A percentile compares a stretch with the other conserved stretches of the same genome.
Conservation (phyloP, 2,797 vertebrate genomes). For the Iguana delicatissima region DNA sequence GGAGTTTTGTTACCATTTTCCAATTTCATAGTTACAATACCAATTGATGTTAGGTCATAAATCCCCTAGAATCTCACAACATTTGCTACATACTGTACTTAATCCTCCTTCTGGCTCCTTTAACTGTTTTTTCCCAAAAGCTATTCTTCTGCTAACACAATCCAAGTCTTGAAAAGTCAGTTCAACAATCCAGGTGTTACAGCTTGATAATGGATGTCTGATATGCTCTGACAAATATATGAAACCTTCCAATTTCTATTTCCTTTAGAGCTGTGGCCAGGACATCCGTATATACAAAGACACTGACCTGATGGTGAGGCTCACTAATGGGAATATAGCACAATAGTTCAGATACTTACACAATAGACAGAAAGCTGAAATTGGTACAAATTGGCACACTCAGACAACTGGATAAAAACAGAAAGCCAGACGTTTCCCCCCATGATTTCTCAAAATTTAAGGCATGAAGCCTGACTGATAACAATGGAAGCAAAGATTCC, state of each 20-base stretch:
- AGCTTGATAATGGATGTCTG: background rate
- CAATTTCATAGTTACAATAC: constrained; percentile 39
- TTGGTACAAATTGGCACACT: background rate
- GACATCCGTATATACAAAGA: background rate
- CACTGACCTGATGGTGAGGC: background rate
- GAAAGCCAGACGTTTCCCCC: background rate
- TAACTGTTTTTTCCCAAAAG: constrained; percentile 42
- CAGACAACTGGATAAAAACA: background rate
- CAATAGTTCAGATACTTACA: background rate
- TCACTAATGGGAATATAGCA: background rate
- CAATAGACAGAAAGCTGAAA: background rate
- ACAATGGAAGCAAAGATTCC: background rate
- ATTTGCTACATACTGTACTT: constrained; percentile 52
- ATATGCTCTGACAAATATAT: background rate
- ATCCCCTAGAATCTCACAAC: constrained; percentile 50
- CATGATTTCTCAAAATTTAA: background rate
- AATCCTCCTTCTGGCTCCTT: constrained; percentile 40
- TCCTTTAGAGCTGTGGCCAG: background rate
- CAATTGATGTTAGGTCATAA: constrained; percentile 48
- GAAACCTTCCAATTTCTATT: constrained; percentile 10
- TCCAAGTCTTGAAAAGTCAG: constrained; percentile 23
- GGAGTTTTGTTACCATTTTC: constrained; percentile 29
- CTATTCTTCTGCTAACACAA: constrained; percentile 33
- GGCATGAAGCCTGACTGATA: background rate
- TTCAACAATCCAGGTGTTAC: constrained; percentile 27